Evolutionary conservation across 2,797 vertebrate species (phyloP), one percentile per base, ranked within the genome.

Genomic region (Gymnoscopelus microlampas): DNA sequence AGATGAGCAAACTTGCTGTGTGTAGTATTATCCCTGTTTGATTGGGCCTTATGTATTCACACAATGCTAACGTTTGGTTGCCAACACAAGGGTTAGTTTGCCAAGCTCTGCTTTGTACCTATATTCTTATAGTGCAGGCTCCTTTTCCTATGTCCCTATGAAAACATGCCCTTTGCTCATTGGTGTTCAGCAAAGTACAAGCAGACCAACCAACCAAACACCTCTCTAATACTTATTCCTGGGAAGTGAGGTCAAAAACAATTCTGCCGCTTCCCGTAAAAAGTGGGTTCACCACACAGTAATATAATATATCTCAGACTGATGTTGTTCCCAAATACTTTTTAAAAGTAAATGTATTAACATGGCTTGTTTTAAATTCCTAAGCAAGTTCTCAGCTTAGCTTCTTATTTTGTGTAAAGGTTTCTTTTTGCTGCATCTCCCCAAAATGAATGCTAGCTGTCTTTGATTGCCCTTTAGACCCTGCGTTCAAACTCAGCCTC

Each of bases 401-500:
- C 9, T 44, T 44, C 39, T 44, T 8, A 44, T 44, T 8, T 44
- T 9, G 39, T 2, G 39, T 44, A 44, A 39, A 44, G 8, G 39
- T 8, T 44, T 44, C 2, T 9, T 44, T 44, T 44, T 9, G 26
- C 39, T 10, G 9, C 39, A 44, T 44, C 39, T 44, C 39, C 39
- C 2, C 7, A 3, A 35, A 5, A 5, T 35, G 35, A 35, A 4
- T 5, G 39, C 7, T 7, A 2, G 2, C 39, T 44, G 39, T 44
- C 39, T 10, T 44, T 10, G 39, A 44, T 10, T 44, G 7, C 54
- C 73, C 13, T 53, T 71, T 44, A 44, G 14, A 57, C 76, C 63
- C 73, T 78, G 65, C 66, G 71, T 74, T 68, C 64, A 72, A 78
- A 81, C 72, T 87, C 76, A 87, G 83, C 82, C 74, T 86, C 51